Conservation (phyloP, 1,140 invertebrate genomes). For the Hestina assimilis region DNA sequence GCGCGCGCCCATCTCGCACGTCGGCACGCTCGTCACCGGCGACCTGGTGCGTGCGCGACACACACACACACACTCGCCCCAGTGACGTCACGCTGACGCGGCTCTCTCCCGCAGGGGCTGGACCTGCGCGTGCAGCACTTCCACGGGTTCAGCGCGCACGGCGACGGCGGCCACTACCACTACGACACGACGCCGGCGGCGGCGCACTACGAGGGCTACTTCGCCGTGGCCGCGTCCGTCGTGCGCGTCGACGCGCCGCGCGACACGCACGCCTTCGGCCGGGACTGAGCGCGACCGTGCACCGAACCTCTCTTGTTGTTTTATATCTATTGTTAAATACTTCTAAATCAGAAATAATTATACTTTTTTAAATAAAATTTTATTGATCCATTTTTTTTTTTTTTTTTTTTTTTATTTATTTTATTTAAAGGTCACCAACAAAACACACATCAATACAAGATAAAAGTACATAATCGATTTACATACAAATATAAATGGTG, state of each 20-base stretch:
- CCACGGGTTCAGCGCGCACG: constrained; percentile 92
- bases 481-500: too few relatives aligned
- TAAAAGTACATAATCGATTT: too few relatives aligned
- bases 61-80: not conserved
- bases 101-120: constrained; percentile 80
- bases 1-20: constrained; percentile 90
- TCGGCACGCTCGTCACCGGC: constrained; percentile 92
- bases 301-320: too few relatives aligned
- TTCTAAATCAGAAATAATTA: too few relatives aligned
- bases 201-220: constrained; percentile 93
- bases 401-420: too few relatives aligned
- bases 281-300: constrained; percentile 58
- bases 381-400: too few relatives aligned
- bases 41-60: constrained; percentile 85
- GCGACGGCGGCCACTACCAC: constrained; percentile 97
- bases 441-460: too few relatives aligned
- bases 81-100: not conserved
- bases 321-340: too few relatives aligned
- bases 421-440: too few relatives aligned
- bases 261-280: constrained; percentile 75
- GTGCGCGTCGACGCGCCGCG: constrained; percentile 89
- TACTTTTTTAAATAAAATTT: too few relatives aligned
- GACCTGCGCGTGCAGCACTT: constrained; percentile 96
- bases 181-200: constrained; percentile 92
- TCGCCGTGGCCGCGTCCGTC: constrained; percentile 86